A percentile compares a stretch with the other conserved stretches of the same genome.
phyloP scores from a whole-genome alignment of 2,888 invertebrate genomes.

The Lasioglossum vierecki region DNA sequence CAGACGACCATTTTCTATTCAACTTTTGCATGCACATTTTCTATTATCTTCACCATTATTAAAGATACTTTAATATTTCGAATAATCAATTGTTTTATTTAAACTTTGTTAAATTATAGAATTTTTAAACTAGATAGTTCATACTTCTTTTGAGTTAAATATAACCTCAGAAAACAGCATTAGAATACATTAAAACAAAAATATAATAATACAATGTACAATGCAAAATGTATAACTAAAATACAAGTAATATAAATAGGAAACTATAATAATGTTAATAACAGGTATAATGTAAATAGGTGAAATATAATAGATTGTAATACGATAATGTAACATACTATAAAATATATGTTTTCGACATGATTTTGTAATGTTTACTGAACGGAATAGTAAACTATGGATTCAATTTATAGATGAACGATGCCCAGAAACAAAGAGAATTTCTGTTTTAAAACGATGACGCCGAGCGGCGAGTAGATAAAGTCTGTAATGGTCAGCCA shows the following conservation, averaged over 20 bases:
- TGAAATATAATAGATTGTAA: not conserved
- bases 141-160: too few relatives aligned
- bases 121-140: too few relatives aligned
- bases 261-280: not conserved
- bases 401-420: not conserved
- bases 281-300: not conserved
- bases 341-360: not conserved
- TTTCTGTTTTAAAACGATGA: slow-evolving; percentile 28
- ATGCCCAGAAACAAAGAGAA: slow-evolving; percentile 16
- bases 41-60: not conserved
- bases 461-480: slow-evolving; percentile 34
- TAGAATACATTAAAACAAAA: too few relatives aligned
- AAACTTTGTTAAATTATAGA: too few relatives aligned
- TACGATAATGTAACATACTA: too few relatives aligned
- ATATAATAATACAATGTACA: too few relatives aligned
- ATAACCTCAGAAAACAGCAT: too few relatives aligned
- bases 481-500: slow-evolving; percentile 21
- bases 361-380: not conserved
- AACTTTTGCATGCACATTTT: not conserved
- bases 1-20: not conserved
- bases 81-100: too few relatives aligned
- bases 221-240: too few relatives aligned
- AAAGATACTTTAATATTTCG: not conserved
- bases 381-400: not conserved
- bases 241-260: too few relatives aligned